Conservation (phyloP, 2,888 invertebrate genomes). For the Megamerina dolium region DNA sequence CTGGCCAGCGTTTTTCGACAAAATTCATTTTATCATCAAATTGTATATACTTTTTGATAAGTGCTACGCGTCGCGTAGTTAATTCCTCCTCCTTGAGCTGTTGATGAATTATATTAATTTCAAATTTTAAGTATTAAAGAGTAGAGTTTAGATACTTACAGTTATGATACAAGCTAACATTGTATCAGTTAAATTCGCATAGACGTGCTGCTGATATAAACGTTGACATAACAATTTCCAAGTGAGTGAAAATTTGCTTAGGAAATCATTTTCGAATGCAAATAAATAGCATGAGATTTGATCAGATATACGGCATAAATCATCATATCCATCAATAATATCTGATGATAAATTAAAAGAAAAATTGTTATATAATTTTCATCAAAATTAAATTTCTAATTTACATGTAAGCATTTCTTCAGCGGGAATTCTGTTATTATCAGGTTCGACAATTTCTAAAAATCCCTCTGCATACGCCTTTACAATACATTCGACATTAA, state of each 20-base stretch:
- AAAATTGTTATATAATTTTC: too few species aligned
- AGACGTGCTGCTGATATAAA: conserved; percentile 56
- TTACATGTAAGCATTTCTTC: conserved; percentile 47
- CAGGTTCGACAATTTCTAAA: conserved; percentile 44
- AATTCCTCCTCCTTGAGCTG: conserved; percentile 42
- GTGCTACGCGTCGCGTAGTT: conserved; percentile 41
- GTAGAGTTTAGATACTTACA: conserved; percentile 34
- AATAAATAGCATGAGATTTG: conserved; percentile 57
- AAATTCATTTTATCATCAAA: conserved; percentile 59
- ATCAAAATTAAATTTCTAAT: conserved; percentile 17
- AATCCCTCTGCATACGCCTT: conserved; percentile 54
- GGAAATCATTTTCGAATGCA: conserved; percentile 58
- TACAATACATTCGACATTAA: conserved; percentile 61
- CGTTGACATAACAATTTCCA: conserved; percentile 65
- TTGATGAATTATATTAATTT: too few species aligned
- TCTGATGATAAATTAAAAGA: too few species aligned
- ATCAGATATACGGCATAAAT: conserved; percentile 57
- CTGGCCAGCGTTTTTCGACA: conserved; percentile 52
- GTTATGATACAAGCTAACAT: conserved; percentile 54
- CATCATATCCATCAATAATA: conserved; percentile 60
- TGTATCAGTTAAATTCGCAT: conserved; percentile 53
- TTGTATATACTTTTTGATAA: conserved; percentile 52
- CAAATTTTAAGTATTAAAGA: not conserved
- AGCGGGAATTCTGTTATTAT: conserved; percentile 45
- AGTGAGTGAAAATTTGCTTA: conserved; percentile 59